A percentile compares a stretch with the other conserved stretches of the same genome.
These are phyloP conservation scores for Corvus cornix DNA, from an alignment of 2,113 vertebrate genomes.

Conservation along the genomic window DNA sequence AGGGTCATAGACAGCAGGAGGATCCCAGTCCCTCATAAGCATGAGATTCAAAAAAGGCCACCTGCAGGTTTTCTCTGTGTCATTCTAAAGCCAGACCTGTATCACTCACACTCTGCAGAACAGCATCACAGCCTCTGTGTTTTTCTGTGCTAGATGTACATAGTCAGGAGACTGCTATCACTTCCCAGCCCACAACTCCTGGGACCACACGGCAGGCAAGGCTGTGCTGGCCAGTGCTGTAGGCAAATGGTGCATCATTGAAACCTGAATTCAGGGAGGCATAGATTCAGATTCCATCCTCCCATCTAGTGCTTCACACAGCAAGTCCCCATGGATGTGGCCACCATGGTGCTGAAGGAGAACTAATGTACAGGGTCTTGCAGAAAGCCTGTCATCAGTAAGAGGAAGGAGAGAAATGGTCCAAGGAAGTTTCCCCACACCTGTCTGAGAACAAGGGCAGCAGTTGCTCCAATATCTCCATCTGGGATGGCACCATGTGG, in stretches of 20 bases:
- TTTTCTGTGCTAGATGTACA: not conserved
- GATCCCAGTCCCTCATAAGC: not conserved
- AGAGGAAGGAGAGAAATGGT: not conserved
- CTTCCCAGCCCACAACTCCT: not conserved
- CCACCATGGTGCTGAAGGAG: accelerated
- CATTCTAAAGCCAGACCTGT: not conserved
- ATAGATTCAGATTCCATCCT: not conserved
- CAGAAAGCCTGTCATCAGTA: not conserved
- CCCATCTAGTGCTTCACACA: not conserved
- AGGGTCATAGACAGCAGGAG: not conserved
- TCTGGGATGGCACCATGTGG: not conserved
- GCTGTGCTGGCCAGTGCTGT: not conserved
- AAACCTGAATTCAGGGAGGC: not conserved
- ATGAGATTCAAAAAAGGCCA: not conserved
- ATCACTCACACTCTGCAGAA: accelerated
- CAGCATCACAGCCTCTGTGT: not conserved
- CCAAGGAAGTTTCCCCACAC: not conserved
- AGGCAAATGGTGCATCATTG: accelerated
- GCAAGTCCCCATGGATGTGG: accelerated
- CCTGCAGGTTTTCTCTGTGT: not conserved
- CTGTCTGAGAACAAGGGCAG: not conserved
- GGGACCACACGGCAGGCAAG: not conserved
- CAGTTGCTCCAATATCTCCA: not conserved
- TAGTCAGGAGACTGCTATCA: not conserved
- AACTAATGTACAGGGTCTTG: not conserved